Percentiles rank a stretch among this genome's conserved stretches.
These are phyloP conservation scores for Amblyornis subalaris DNA, from an alignment of 2,113 vertebrate species.

Conservation along the genomic window DNA sequence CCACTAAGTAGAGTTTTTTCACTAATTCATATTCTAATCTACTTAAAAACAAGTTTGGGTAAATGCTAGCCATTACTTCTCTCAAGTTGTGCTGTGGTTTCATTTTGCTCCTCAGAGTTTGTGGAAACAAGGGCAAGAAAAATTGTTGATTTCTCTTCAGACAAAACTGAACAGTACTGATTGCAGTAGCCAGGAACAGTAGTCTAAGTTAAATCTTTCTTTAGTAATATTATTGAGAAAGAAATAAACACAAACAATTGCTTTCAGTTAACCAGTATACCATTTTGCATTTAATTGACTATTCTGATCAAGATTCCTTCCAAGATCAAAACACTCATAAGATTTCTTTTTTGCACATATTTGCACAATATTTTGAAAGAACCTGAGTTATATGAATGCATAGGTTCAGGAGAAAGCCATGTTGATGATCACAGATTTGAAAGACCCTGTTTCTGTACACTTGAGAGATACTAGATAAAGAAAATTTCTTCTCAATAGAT, in stretches of 20 bases:
- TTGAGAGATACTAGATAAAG: background rate
- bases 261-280: background rate
- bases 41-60: background rate
- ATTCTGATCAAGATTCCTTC: background rate
- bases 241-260: background rate
- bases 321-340: background rate
- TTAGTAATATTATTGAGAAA: background rate
- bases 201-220: background rate
- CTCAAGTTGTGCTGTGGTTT: background rate
- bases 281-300: background rate
- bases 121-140: background rate
- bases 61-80: background rate
- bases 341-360: background rate
- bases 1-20: background rate
- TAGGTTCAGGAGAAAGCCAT: background rate
- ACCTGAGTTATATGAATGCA: fast-evolving
- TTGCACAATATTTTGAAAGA: background rate
- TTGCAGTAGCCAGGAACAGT: background rate
- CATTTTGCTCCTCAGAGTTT: background rate
- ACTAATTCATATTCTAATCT: background rate
- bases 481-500: background rate
- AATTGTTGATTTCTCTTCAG: background rate
- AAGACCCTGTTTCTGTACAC: background rate
- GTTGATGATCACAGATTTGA: background rate
- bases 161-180: background rate